A percentile compares a stretch with the other conserved stretches of the same genome.
These are phyloP conservation scores for Gnathonemus echidnorhynchus DNA, from an alignment of 2,113 vertebrate species.

Conservation along the genomic window DNA sequence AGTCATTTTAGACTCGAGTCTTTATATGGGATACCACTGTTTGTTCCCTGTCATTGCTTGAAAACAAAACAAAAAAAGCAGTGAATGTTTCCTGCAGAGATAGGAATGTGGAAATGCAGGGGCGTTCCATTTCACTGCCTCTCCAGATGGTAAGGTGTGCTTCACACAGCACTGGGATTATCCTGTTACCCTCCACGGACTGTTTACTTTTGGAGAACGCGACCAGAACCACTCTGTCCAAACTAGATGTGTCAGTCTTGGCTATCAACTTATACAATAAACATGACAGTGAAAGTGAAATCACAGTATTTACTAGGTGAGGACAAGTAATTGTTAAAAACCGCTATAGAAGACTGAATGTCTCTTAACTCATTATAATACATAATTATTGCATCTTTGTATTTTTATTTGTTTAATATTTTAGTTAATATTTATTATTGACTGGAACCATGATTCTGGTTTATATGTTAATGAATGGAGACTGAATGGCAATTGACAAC, in stretches of 20 bases:
- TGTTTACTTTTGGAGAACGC: not conserved
- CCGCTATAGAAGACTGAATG: not conserved
- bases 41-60: not conserved
- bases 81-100: not conserved
- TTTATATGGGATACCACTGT: not conserved
- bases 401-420: not conserved
- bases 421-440: not conserved
- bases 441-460: not conserved
- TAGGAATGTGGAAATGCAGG: conserved; percentile 9
- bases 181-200: conserved; percentile 7
- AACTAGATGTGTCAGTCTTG: not conserved
- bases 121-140: not conserved
- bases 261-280: not conserved
- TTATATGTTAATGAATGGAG: not conserved
- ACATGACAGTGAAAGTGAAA: not conserved
- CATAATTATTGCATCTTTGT: not conserved
- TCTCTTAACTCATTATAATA: not conserved
- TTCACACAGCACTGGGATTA: not conserved
- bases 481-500: not conserved
- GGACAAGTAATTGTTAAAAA: not conserved
- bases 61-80: conserved; percentile 3
- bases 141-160: conserved; percentile 10
- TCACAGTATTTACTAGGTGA: not conserved
- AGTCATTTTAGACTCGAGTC: not conserved
- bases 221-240: not conserved